phyloP scores from a whole-genome alignment of 2,797 vertebrate species.

The Anolis apletophallus region DNA sequence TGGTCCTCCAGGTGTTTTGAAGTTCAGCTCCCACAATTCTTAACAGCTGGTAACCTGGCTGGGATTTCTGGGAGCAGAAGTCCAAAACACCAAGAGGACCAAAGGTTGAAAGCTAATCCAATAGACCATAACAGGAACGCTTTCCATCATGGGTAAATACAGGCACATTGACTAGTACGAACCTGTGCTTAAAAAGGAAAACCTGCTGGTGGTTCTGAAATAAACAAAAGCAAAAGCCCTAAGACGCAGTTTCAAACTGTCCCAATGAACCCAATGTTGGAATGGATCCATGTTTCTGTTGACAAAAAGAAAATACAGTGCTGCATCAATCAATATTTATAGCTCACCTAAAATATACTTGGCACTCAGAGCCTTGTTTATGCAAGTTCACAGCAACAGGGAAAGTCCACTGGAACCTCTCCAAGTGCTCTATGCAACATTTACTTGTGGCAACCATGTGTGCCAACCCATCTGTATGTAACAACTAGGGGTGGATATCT shows the following conservation, averaged over 20 bases:
- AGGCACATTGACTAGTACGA: background rate
- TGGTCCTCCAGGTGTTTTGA: too few relatives aligned
- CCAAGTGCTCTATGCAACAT: background rate
- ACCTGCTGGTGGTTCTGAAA: background rate
- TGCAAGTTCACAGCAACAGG: background rate
- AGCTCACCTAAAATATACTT: slow-evolving; percentile 9
- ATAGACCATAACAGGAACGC: background rate
- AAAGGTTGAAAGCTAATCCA: background rate
- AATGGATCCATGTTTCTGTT: background rate
- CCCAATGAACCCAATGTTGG: background rate
- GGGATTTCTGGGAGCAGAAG: too few relatives aligned
- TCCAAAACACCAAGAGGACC: too few relatives aligned
- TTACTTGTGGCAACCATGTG: background rate
- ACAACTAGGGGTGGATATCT: too few relatives aligned
- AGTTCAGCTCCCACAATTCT: too few relatives aligned
- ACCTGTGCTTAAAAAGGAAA: background rate
- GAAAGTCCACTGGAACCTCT: background rate
- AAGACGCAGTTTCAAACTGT: background rate
- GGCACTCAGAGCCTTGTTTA: background rate
- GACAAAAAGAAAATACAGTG: background rate
- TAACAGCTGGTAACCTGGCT: too few relatives aligned
- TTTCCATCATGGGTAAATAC: background rate
- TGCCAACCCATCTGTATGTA: background rate
- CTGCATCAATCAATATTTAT: background rate
- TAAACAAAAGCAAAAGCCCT: background rate